These are phyloP conservation scores for Tragelaphus oryx DNA, from an alignment of 2,797 vertebrate species.

Conservation along the genomic window DNA sequence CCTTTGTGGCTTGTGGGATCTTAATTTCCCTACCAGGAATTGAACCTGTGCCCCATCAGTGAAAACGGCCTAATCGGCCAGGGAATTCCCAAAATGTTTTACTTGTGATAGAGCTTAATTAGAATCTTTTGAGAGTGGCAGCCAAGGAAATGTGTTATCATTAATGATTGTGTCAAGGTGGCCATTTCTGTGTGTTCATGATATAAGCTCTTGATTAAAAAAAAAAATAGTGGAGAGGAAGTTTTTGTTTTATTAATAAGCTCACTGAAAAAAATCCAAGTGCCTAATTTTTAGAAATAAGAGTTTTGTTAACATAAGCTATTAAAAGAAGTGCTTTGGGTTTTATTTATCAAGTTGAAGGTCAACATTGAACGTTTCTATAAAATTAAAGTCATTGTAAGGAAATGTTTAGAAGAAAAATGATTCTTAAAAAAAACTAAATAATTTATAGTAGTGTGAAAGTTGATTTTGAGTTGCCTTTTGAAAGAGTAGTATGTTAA, in stretches of 20 bases:
- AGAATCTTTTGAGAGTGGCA: background rate
- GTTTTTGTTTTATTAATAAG: constrained; percentile 38
- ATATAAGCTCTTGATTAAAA: background rate
- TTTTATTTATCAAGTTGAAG: background rate
- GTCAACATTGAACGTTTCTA: background rate
- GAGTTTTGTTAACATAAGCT: background rate
- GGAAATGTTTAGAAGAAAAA: background rate
- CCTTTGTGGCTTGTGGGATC: background rate
- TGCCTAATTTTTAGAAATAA: constrained; percentile 15
- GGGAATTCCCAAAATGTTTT: background rate
- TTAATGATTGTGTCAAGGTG: constrained; percentile 15
- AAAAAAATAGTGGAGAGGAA: background rate
- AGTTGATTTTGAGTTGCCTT: background rate
- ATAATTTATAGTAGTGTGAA: background rate
- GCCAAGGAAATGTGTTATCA: background rate
- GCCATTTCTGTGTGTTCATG: constrained; percentile 17
- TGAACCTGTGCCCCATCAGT: background rate
- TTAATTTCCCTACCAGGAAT: background rate
- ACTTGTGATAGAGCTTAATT: constrained; percentile 11
- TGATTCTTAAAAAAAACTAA: background rate
- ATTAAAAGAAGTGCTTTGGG: background rate
- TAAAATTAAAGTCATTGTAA: constrained; percentile 9
- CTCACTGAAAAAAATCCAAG: background rate
- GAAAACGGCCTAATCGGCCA: background rate
- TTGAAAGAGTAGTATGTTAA: constrained; percentile 1